Conservation (phyloP, 2,113 vertebrate genomes). For the Caracal caracal region DNA sequence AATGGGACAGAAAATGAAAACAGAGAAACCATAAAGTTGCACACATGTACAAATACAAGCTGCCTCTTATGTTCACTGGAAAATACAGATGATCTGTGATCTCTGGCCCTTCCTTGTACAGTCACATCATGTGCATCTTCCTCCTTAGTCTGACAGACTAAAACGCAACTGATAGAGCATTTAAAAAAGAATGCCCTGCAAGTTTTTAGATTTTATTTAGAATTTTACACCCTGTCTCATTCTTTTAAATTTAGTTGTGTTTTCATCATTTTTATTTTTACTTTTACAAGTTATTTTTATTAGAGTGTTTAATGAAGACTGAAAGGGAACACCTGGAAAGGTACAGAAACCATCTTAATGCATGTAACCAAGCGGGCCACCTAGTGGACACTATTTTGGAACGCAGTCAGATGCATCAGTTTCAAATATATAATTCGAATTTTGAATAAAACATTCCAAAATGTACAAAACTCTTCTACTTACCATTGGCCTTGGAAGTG, state of each 20-base stretch:
- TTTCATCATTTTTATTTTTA: conserved; percentile 14
- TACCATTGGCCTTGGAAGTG: conserved; percentile 96
- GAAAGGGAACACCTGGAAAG: background rate
- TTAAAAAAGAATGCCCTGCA: background rate
- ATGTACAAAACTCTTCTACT: conserved; percentile 82
- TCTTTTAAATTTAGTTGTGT: background rate
- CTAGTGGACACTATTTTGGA: conserved; percentile 62
- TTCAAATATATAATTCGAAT: background rate
- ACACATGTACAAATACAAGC: background rate
- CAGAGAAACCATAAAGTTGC: background rate
- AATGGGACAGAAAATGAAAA: background rate
- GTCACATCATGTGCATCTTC: background rate
- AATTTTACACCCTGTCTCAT: background rate
- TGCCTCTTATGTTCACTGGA: background rate
- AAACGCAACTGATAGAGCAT: background rate
- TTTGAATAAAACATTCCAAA: conserved; percentile 2
- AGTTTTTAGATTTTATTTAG: background rate
- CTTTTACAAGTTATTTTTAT: conserved; percentile 40
- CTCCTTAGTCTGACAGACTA: background rate
- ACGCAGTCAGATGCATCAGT: background rate
- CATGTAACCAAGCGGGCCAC: conserved; percentile 1
- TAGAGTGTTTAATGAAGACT: background rate
- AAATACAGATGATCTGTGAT: background rate
- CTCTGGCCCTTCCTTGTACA: background rate
- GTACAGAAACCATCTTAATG: background rate